Conservation (phyloP, 2,888 invertebrate species). For the Pterostichus niger region DNA sequence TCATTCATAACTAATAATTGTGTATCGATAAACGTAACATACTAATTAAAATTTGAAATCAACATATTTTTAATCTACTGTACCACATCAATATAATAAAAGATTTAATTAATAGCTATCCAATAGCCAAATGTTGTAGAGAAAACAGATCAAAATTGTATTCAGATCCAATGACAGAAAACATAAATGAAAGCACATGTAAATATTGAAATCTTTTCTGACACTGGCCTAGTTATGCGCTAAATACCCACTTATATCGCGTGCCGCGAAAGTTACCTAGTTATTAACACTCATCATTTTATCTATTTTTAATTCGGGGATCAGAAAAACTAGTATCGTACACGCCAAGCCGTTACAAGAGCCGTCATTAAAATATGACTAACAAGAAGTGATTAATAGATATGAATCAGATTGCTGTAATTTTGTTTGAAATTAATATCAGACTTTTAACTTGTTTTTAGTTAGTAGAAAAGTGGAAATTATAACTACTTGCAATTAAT, state of each 20-base stretch:
- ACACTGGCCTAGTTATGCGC: neutral
- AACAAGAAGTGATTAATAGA: slow-evolving; percentile 6
- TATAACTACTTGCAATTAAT: too few species aligned
- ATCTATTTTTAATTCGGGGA: slow-evolving; percentile 6
- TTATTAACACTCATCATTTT: slow-evolving; percentile 19
- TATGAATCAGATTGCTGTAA: neutral
- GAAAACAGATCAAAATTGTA: too few species aligned
- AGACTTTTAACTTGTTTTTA: too few species aligned
- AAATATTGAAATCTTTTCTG: neutral
- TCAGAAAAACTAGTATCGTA: slow-evolving; percentile 28
- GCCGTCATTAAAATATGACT: neutral
- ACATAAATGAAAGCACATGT: neutral
- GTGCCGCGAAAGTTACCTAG: slow-evolving; percentile 31
- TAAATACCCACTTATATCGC: slow-evolving; percentile 17
- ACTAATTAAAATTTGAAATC: too few species aligned
- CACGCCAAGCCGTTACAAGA: neutral
- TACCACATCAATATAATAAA: too few species aligned
- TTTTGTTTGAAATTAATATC: slow-evolving; percentile 3
- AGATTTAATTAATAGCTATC: too few species aligned
- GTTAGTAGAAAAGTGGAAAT: too few species aligned
- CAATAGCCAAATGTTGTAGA: too few species aligned
- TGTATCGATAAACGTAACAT: too few species aligned
- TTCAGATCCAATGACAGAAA: too few species aligned
- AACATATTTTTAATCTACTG: too few species aligned
- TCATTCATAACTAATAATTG: too few species aligned